Percentiles rank a stretch among this genome's conserved stretches.
These are phyloP conservation scores for Papilio aristodemus DNA, from an alignment of 1,140 invertebrate species.

Conservation along the genomic window DNA sequence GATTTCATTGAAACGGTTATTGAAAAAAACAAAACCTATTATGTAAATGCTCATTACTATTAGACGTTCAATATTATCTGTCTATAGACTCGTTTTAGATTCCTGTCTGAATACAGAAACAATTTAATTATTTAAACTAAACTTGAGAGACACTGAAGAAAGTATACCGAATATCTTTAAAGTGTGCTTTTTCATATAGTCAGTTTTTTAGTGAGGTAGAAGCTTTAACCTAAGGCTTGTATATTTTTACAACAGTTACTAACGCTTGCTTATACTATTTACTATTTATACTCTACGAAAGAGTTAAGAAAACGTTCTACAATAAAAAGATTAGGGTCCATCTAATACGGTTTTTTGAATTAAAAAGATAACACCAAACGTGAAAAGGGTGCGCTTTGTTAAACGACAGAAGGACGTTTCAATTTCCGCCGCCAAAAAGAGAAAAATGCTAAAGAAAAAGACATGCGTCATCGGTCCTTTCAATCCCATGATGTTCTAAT, in stretches of 20 bases:
- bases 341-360: conserved; percentile 22
- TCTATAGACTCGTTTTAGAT: too few relatives aligned
- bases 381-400: conserved; percentile 23
- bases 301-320: background rate
- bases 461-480: conserved; percentile 17
- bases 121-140: too few relatives aligned
- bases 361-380: conserved; percentile 22
- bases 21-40: background rate
- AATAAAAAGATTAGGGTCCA: conserved; percentile 7
- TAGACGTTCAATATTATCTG: too few relatives aligned
- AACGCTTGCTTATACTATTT: too few relatives aligned
- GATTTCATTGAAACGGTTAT: conserved; percentile 6
- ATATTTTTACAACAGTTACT: too few relatives aligned
- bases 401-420: conserved; percentile 19
- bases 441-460: conserved; percentile 14
- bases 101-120: too few relatives aligned
- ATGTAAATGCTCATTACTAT: background rate
- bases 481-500: conserved; percentile 10
- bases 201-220: too few relatives aligned
- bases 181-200: too few relatives aligned
- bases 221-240: too few relatives aligned
- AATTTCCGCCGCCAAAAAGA: conserved; percentile 15
- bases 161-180: too few relatives aligned
- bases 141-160: too few relatives aligned
- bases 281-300: too few relatives aligned